These are phyloP conservation scores for Sakesphorus luctuosus DNA, from an alignment of 2,113 vertebrate species.

Conservation along the genomic window DNA sequence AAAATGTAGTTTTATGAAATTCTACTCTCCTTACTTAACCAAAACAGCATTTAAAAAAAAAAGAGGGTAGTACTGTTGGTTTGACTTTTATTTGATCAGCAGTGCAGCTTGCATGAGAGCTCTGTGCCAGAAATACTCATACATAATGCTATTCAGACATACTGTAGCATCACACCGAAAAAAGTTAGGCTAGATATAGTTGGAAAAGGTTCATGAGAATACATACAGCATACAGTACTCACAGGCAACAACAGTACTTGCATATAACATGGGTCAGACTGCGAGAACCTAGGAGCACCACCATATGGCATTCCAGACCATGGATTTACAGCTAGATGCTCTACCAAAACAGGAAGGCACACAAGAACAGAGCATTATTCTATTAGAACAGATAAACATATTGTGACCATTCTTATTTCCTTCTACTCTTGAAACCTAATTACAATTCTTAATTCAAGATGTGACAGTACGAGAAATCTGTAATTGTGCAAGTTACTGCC, in stretches of 20 bases:
- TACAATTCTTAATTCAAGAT: not conserved
- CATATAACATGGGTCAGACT: not conserved
- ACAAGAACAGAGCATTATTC: not conserved
- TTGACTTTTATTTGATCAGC: not conserved
- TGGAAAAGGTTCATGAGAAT: not conserved
- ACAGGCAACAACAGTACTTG: not conserved
- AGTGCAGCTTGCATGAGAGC: not conserved
- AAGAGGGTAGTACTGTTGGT: not conserved
- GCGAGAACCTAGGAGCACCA: not conserved
- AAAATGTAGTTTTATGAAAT: not conserved
- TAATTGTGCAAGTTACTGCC: not conserved
- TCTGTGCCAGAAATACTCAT: not conserved
- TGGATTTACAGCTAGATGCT: not conserved
- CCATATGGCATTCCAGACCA: not conserved
- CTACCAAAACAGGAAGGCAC: not conserved
- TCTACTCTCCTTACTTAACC: not conserved
- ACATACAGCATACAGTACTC: not conserved
- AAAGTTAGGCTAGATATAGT: not conserved
- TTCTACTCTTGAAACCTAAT: not conserved
- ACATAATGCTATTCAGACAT: accelerated
- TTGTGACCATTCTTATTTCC: not conserved
- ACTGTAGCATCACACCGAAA: not conserved
- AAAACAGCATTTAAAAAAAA: not conserved
- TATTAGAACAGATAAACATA: not conserved
- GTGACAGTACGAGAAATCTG: not conserved